These are phyloP conservation scores for Tipula helvola DNA, from an alignment of 2,888 invertebrate species.

Conservation along the genomic window DNA sequence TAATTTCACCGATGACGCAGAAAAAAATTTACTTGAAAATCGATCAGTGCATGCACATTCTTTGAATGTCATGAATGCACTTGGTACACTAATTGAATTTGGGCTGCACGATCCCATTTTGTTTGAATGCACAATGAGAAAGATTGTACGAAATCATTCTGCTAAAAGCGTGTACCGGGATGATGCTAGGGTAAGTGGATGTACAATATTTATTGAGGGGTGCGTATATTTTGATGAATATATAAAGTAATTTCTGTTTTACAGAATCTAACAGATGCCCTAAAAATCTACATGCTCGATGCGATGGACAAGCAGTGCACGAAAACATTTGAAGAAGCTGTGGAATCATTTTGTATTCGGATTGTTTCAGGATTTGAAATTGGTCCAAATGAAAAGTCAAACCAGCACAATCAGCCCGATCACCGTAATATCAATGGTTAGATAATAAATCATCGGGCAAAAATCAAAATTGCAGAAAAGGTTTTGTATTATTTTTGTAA, in stretches of 20 bases:
- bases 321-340: neutral
- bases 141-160: neutral
- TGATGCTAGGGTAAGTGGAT: neutral
- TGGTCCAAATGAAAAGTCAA: neutral
- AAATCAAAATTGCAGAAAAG: too few species aligned
- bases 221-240: neutral
- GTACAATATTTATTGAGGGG: too few species aligned
- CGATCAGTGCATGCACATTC: neutral
- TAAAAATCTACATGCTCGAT: neutral
- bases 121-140: neutral
- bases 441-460: neutral
- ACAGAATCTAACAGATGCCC: neutral
- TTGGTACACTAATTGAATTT: neutral
- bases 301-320: neutral
- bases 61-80: neutral
- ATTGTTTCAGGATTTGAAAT: neutral
- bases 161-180: neutral
- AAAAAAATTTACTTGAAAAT: neutral
- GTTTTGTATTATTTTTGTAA: too few species aligned
- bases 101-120: neutral
- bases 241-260: neutral
- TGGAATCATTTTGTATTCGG: neutral
- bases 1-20: neutral
- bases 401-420: neutral
- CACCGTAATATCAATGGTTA: too few species aligned